These are phyloP conservation scores for Orthonevra nobilis DNA, from an alignment of 2,888 invertebrate genomes.

Conservation along the genomic window DNA sequence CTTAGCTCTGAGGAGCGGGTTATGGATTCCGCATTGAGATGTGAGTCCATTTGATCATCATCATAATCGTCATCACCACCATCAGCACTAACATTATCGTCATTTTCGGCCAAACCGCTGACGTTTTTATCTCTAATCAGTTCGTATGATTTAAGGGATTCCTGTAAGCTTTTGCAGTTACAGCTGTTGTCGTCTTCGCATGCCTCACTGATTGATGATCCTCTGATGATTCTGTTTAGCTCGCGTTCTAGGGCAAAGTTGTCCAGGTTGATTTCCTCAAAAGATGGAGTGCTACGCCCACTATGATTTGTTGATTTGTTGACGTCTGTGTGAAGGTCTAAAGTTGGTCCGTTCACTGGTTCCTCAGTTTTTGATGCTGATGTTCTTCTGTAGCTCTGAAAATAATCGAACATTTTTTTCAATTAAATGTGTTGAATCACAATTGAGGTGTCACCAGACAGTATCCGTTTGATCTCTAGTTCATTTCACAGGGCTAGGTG, in stretches of 20 bases:
- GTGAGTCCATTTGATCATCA: slow-evolving; percentile 63
- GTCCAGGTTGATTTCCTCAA: slow-evolving; percentile 57
- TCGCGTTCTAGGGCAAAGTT: slow-evolving; percentile 58
- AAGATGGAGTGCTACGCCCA: slow-evolving; percentile 55
- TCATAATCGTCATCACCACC: slow-evolving; percentile 53
- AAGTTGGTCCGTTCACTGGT: slow-evolving; percentile 6
- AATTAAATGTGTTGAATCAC: no score
- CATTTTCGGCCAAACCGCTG: slow-evolving; percentile 27
- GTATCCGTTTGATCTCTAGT: no score
- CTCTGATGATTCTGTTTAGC: slow-evolving; percentile 53
- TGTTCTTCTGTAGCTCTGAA: slow-evolving; percentile 29
- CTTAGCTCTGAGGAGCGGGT: slow-evolving; percentile 38
- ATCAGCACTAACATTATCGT: slow-evolving; percentile 25
- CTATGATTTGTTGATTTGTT: slow-evolving; percentile 21
- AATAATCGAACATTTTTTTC: no score
- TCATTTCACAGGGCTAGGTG: no score
- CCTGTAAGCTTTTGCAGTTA: slow-evolving; percentile 60
- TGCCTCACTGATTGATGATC: slow-evolving; percentile 61
- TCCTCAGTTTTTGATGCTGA: slow-evolving; percentile 22
- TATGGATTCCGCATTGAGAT: slow-evolving; percentile 58
- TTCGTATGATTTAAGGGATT: slow-evolving; percentile 62
- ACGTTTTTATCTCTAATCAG: slow-evolving; percentile 24
- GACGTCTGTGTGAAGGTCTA: slow-evolving; percentile 13
- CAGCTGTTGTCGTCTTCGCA: slow-evolving; percentile 63
- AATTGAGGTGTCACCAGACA: no score